Evolutionary conservation across 2,797 vertebrate species (phyloP).

Genomic region (Crax fasciolata): DNA sequence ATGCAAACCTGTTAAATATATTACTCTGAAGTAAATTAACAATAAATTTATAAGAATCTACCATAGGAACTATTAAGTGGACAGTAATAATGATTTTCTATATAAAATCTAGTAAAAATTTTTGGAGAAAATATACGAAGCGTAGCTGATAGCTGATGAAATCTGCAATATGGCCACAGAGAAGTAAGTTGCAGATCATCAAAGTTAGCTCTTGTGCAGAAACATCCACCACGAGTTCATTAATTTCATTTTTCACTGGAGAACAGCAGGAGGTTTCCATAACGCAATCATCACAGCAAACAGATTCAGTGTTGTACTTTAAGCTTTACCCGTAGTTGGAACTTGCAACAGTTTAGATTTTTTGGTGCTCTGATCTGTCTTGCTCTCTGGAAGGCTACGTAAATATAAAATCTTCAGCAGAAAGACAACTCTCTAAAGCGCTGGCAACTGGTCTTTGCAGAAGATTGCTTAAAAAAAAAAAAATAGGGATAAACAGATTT

Average conservation of each 20-base stretch:
- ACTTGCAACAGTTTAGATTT: slow-evolving; percentile 32
- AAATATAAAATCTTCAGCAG: slow-evolving; percentile 39
- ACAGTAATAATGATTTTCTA: slow-evolving; percentile 52
- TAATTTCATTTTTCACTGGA: not conserved
- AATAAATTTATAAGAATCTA: slow-evolving; percentile 57
- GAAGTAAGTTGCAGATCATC: slow-evolving; percentile 16
- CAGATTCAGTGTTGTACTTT: not conserved
- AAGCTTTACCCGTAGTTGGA: slow-evolving; percentile 42
- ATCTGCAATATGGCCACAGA: slow-evolving; percentile 38
- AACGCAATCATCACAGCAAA: not conserved
- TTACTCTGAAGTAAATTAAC: slow-evolving; percentile 69
- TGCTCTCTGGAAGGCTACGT: slow-evolving; percentile 23
- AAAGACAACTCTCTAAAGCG: slow-evolving; percentile 54
- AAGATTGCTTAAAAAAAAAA: slow-evolving; percentile 3
- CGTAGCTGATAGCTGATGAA: slow-evolving; percentile 37
- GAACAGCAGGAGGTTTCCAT: slow-evolving; percentile 35
- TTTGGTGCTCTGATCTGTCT: slow-evolving; percentile 51
- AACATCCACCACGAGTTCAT: slow-evolving; percentile 2
- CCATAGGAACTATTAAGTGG: slow-evolving; percentile 63
- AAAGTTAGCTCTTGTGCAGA: slow-evolving; percentile 6
- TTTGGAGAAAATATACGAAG: slow-evolving; percentile 62
- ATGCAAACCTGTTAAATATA: slow-evolving; percentile 70
- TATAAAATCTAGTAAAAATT: slow-evolving; percentile 84
- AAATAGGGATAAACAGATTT: not conserved
- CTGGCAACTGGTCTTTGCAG: slow-evolving; percentile 53